phyloP scores from a whole-genome alignment of 2,113 vertebrate species.

The Tragelaphus buxtoni region DNA sequence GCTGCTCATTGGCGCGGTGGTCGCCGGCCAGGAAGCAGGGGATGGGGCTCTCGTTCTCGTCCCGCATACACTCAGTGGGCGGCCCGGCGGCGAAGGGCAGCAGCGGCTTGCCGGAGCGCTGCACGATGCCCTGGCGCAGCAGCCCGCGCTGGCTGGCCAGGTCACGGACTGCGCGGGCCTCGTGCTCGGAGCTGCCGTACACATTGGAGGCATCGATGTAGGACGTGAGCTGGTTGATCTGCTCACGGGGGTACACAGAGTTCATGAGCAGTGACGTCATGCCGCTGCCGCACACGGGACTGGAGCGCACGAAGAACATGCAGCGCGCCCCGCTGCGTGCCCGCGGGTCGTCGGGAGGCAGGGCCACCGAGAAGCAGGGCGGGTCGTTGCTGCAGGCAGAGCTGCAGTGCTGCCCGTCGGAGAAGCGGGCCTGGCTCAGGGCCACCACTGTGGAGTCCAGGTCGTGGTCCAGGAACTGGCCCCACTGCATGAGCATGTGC shows the following conservation, averaged over 20 bases:
- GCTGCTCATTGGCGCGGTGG: slow-evolving; percentile 95
- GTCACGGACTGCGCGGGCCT: slow-evolving; percentile 92
- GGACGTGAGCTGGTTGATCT: slow-evolving; percentile 98
- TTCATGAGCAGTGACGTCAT: slow-evolving; percentile 99
- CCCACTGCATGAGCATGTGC: slow-evolving; percentile 99
- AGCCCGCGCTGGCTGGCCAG: slow-evolving; percentile 94
- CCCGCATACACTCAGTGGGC: slow-evolving; percentile 96
- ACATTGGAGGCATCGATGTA: slow-evolving; percentile 97
- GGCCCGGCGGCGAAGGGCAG: slow-evolving; percentile 95
- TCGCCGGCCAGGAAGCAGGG: slow-evolving; percentile 98
- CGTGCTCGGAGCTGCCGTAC: slow-evolving; percentile 92
- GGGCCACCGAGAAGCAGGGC: slow-evolving; percentile 94
- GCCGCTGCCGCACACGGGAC: slow-evolving; percentile 96
- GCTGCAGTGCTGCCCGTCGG: slow-evolving; percentile 93
- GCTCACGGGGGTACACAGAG: slow-evolving; percentile 95
- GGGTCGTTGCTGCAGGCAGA: slow-evolving; percentile 93
- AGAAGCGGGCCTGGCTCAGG: slow-evolving; percentile 96
- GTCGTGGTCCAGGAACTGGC: slow-evolving; percentile 98
- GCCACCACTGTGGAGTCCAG: slow-evolving; percentile 94
- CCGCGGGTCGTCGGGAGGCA: slow-evolving; percentile 90
- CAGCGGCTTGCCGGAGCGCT: slow-evolving; percentile 94
- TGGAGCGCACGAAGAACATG: slow-evolving; percentile 99
- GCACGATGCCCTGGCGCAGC: slow-evolving; percentile 94
- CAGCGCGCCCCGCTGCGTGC: slow-evolving; percentile 89
- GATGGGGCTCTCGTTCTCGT: slow-evolving; percentile 97